Evolutionary conservation across 1,140 invertebrate species (phyloP), one percentile per base, ranked within the genome.

Genomic region (Harpegnathos saltator): DNA sequence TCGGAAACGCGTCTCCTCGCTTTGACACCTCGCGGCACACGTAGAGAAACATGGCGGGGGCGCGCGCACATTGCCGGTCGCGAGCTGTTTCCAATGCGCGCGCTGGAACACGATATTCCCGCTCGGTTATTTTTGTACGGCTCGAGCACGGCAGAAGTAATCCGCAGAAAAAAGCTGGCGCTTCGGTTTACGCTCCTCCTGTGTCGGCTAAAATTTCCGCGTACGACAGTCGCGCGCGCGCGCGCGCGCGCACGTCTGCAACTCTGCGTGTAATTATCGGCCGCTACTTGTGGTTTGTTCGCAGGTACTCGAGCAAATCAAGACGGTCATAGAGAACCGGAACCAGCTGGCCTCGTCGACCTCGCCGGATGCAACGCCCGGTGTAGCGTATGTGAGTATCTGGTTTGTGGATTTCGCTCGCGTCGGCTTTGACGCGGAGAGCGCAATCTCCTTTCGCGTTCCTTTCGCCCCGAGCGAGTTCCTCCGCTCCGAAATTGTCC

Each of bases 301-400:
- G 58, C 84, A 94, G 94, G 93, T 94, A 85, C 88, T 94, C 81
- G 93, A 94, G 84, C 94, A 94, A 90, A 94, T 94, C 89, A 94
- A 94, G 87, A 94, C 93, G 50, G 93, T 92, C 82, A 94, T 94
- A 90, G 93, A 94, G 90, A 94, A 91, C 86, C 91, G 93, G 73
- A 94, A 94, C 73, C 94, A 94, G 75, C 88, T 92, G 65, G 91
- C 91, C 56, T 91, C 91, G 62, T 75, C 89, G 69, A 89, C 88
- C 72, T 91, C 90, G 11, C 78, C 90, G 19, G 90, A 89, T 62
- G 83, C 85, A 54, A 80, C 87, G 38, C 83, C 82, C 59, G 90
- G 65, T 87, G 82, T 87, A 33, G 83, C 88, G 33, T 90, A 93
- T 56, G 92, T 93, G 72, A 93, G 91, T 91, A 88, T 73, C 61